phyloP scores from a whole-genome alignment of 2,797 vertebrate genomes.

The Lagorchestes hirsutus region DNA sequence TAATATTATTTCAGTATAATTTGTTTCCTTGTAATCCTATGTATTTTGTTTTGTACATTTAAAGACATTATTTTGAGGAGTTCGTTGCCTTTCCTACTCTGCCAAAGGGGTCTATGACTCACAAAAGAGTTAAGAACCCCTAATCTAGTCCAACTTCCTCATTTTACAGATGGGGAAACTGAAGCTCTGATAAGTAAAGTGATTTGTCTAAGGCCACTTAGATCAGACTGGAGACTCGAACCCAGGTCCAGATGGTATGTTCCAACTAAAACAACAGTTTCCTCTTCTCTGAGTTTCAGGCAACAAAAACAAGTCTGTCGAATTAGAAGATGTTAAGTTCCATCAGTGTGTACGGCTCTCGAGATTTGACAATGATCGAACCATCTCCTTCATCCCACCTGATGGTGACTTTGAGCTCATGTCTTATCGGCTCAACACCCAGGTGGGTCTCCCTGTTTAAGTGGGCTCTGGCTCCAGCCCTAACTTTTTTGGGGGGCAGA shows the following conservation, averaged over 20 bases:
- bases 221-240: neutral
- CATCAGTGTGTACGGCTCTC: slow-evolving; percentile 97
- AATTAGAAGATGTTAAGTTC: slow-evolving; percentile 96
- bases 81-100: neutral
- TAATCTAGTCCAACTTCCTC: neutral
- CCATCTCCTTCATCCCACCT: slow-evolving; percentile 96
- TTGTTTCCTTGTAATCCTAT: neutral
- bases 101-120: neutral
- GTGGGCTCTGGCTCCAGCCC: neutral
- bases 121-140: neutral
- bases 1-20: neutral
- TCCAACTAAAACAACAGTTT: neutral
- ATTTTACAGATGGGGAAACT: neutral
- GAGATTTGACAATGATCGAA: slow-evolving; percentile 94
- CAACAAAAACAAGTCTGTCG: slow-evolving; percentile 93
- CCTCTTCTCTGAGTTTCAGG: slow-evolving; percentile 82
- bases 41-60: neutral
- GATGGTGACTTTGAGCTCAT: slow-evolving; percentile 96
- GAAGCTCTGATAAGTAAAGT: neutral
- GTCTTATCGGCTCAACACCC: slow-evolving; percentile 96
- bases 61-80: neutral
- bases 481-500: neutral
- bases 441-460: slow-evolving; percentile 83
- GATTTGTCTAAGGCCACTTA: neutral
- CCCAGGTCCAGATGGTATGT: neutral